Evolutionary conservation across 2,797 vertebrate genomes (phyloP).

Genomic region (Percopsis omiscomaycus): DNA sequence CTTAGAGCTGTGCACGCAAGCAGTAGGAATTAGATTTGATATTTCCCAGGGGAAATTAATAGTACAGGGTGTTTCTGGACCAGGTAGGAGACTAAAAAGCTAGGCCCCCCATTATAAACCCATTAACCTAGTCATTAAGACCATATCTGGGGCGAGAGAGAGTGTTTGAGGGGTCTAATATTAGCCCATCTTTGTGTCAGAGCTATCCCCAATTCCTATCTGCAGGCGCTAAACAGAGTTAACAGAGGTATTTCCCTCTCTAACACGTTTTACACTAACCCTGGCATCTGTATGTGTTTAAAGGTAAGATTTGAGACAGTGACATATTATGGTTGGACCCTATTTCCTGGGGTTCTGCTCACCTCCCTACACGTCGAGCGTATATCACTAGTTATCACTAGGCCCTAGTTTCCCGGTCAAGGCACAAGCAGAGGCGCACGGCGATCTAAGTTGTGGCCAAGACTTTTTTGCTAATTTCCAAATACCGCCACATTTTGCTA

Average conservation of each 20-base stretch:
- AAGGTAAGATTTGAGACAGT: too few relatives aligned
- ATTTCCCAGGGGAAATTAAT: conserved; percentile 76
- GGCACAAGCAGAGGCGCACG: too few relatives aligned
- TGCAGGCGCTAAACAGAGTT: conserved; percentile 10
- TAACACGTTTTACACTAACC: conserved; percentile 3
- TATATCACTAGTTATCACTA: too few relatives aligned
- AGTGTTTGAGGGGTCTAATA: conserved; percentile 61
- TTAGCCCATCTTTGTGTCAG: conserved; percentile 51
- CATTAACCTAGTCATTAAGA: conserved; percentile 78
- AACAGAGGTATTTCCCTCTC: conserved; percentile 32
- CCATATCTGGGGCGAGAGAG: conserved; percentile 58
- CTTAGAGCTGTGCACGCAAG: conserved; percentile 24
- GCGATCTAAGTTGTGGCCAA: too few relatives aligned
- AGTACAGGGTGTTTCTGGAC: conserved; percentile 68
- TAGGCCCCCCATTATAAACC: conserved; percentile 66
- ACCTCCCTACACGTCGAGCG: too few relatives aligned
- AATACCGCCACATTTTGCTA: too few relatives aligned
- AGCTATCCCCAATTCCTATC: conserved; percentile 32
- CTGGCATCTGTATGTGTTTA: not conserved
- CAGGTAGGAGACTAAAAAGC: conserved; percentile 69
- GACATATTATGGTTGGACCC: too few relatives aligned
- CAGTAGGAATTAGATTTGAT: conserved; percentile 47
- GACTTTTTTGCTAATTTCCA: too few relatives aligned
- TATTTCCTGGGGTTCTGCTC: too few relatives aligned
- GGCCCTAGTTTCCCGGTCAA: too few relatives aligned